Evolutionary conservation across 2,888 invertebrate species (phyloP).

Genomic region (Callyntrura sp.): DNA sequence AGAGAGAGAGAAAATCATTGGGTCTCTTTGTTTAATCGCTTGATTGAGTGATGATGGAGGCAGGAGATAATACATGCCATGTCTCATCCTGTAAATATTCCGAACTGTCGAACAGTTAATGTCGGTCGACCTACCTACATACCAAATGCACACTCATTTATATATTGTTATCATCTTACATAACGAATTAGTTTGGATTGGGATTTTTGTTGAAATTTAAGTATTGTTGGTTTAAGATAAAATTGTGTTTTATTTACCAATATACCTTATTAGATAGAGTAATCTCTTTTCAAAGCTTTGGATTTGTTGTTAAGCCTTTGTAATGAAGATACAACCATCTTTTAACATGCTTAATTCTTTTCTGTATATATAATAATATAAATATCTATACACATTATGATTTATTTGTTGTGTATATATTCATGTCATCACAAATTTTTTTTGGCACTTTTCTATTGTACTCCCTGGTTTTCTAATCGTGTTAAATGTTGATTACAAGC

Average conservation of each 20-base stretch:
- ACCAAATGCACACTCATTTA: too few relatives aligned
- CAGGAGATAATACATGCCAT: neutral
- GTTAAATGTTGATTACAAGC: slow-evolving; percentile 10
- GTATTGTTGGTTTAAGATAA: slow-evolving; percentile 58
- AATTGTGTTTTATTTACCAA: slow-evolving; percentile 60
- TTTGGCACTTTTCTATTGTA: slow-evolving; percentile 9
- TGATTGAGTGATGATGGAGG: too few relatives aligned
- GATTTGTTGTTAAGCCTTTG: slow-evolving; percentile 43
- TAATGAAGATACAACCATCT: slow-evolving; percentile 18
- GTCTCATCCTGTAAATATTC: neutral
- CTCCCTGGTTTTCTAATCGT: neutral
- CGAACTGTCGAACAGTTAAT: neutral
- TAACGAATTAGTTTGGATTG: slow-evolving; percentile 48
- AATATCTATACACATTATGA: neutral
- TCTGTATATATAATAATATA: neutral
- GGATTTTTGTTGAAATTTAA: slow-evolving; percentile 30
- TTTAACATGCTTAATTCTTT: neutral
- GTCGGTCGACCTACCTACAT: neutral
- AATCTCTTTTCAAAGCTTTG: slow-evolving; percentile 45
- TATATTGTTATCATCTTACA: neutral
- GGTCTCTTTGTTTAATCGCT: too few relatives aligned
- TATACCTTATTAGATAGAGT: slow-evolving; percentile 63
- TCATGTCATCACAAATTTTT: slow-evolving; percentile 12
- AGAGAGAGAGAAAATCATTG: too few relatives aligned
- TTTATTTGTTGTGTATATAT: slow-evolving; percentile 11